Conservation (phyloP, 2,113 vertebrate genomes). For the Calyptommatus sinebrachiatus region DNA sequence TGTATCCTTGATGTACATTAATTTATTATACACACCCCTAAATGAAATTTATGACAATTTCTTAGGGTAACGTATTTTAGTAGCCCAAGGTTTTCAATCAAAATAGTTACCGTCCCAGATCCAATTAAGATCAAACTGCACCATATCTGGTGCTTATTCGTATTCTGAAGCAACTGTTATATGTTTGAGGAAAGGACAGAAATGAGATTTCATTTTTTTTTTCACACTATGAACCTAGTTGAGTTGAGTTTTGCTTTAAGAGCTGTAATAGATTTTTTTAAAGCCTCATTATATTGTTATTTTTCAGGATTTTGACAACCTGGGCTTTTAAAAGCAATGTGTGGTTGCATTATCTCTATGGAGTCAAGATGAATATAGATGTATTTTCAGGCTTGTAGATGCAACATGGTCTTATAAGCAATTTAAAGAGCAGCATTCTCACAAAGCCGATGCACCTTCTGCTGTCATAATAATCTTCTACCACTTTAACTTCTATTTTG, state of each 20-base stretch:
- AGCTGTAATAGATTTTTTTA: conserved; percentile 20
- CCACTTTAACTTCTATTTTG: not conserved
- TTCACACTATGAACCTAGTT: accelerated
- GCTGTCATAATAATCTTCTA: not conserved
- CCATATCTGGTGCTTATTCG: not conserved
- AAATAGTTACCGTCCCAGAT: no score
- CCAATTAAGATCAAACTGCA: not conserved
- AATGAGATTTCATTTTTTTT: not conserved
- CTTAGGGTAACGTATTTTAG: no score
- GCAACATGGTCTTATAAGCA: conserved; percentile 21
- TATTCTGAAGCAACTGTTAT: not conserved
- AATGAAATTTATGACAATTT: no score
- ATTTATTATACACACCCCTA: no score
- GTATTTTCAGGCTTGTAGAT: conserved; percentile 19
- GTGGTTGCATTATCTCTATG: conserved; percentile 35
- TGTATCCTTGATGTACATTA: no score
- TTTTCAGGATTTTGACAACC: conserved; percentile 31
- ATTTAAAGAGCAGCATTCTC: conserved; percentile 30
- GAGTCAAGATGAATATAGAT: conserved; percentile 11
- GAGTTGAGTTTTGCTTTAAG: conserved; percentile 38
- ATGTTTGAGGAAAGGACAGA: not conserved
- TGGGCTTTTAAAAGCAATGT: conserved; percentile 16
- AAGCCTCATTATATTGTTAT: conserved; percentile 42
- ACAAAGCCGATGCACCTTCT: not conserved
- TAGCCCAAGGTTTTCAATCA: no score